Percentiles rank a stretch among this genome's conserved stretches.
Conservation (phyloP, 1,140 invertebrate genomes). For the Drosophila orena region DNA sequence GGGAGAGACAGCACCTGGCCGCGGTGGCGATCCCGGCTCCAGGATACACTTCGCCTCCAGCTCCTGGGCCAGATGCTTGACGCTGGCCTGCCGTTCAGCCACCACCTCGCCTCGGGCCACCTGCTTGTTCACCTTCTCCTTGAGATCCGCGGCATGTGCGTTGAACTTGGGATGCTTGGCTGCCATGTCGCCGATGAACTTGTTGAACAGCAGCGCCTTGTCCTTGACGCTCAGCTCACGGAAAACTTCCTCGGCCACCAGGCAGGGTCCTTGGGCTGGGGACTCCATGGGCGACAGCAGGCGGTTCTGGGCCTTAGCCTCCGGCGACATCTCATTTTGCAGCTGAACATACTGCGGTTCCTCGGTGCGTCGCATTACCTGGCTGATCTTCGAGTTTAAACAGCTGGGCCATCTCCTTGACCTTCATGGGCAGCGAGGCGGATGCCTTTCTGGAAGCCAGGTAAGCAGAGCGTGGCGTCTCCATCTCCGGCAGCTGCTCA, state of each 20-base stretch:
- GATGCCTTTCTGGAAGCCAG: constrained; percentile 10
- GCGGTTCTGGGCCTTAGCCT: constrained; percentile 8
- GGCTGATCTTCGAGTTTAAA: constrained; percentile 73
- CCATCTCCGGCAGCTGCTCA: constrained; percentile 22
- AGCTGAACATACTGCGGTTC: constrained; percentile 50
- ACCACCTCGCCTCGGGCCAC: constrained; percentile 68
- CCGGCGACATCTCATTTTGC: constrained; percentile 64
- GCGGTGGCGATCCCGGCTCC: constrained; percentile 4
- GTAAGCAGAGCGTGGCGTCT: constrained; percentile 3
- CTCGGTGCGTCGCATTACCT: constrained; percentile 54
- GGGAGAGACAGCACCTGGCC: neutral
- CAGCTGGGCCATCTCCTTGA: constrained; percentile 75
- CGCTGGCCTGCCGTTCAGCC: constrained; percentile 66
- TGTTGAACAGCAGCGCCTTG: constrained; percentile 59
- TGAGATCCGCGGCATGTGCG: constrained; percentile 58
- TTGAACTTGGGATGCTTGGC: constrained; percentile 72
- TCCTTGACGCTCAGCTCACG: constrained; percentile 53
- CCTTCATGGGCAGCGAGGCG: constrained; percentile 56
- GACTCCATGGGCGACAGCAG: neutral
- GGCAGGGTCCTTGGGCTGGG: constrained; percentile 31
- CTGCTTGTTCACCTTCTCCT: constrained; percentile 58
- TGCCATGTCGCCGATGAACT: constrained; percentile 76
- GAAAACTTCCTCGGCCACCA: constrained; percentile 58
- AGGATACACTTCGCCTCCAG: constrained; percentile 71
- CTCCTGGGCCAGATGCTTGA: constrained; percentile 66